Conservation (phyloP, 2,797 vertebrate genomes). For the Anguilla megastoma region DNA sequence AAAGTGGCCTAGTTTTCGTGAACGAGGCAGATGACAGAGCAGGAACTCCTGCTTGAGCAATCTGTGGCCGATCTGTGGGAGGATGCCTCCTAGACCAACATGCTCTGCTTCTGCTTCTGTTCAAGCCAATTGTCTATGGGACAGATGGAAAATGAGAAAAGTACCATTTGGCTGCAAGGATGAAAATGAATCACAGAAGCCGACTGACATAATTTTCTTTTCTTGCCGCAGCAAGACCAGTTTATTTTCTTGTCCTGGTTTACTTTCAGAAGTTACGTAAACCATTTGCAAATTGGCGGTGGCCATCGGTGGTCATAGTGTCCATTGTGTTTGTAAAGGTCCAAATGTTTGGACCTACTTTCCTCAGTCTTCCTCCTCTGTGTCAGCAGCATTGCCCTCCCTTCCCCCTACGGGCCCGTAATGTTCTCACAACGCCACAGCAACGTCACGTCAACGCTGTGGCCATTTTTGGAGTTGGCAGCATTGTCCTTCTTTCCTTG, state of each 20-base stretch:
- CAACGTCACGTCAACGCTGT: background rate
- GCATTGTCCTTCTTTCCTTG: background rate
- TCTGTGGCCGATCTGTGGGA: conserved; percentile 30
- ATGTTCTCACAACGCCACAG: background rate
- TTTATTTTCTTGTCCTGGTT: conserved; percentile 7
- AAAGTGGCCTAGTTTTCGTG: background rate
- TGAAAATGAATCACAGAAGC: conserved; percentile 34
- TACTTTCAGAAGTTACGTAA: conserved; percentile 27
- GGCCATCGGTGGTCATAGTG: background rate
- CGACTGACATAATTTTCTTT: conserved; percentile 38
- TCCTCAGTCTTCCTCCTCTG: background rate
- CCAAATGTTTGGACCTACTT: background rate
- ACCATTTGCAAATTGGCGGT: background rate
- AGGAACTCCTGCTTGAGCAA: background rate
- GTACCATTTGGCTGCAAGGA: conserved; percentile 30
- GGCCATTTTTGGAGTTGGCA: background rate
- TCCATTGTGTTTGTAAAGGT: background rate
- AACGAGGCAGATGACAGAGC: background rate
- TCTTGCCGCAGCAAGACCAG: background rate
- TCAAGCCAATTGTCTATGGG: conserved; percentile 27
- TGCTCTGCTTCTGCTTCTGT: conserved; percentile 30
- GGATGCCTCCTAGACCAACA: background rate
- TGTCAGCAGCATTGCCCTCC: background rate
- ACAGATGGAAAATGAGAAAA: conserved; percentile 22
- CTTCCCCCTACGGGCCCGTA: background rate